These are phyloP conservation scores for Hippopotamyrus pictus DNA, from an alignment of 2,797 vertebrate genomes.

Conservation along the genomic window DNA sequence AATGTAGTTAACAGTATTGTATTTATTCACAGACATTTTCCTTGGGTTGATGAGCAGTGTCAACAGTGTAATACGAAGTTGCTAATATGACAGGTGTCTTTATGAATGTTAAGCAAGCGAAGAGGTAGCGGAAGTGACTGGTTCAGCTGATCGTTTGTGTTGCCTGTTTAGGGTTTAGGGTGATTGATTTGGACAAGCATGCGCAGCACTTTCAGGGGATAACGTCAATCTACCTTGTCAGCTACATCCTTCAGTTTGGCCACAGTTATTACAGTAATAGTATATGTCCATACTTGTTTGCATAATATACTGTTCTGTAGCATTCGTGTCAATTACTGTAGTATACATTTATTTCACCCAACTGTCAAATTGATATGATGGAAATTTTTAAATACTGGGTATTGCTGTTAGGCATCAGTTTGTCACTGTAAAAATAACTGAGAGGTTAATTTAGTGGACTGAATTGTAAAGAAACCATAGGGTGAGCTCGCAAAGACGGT, in stretches of 20 bases:
- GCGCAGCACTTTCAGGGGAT: slow-evolving; percentile 35
- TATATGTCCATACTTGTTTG: slow-evolving; percentile 37
- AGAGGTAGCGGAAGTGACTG: background rate
- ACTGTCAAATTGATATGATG: background rate
- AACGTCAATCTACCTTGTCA: slow-evolving; percentile 38
- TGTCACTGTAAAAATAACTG: background rate
- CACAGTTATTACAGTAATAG: slow-evolving; percentile 35
- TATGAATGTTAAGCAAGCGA: slow-evolving; percentile 36
- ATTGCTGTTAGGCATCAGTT: background rate
- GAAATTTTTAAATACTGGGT: background rate
- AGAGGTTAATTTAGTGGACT: background rate
- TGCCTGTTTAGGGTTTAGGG: slow-evolving; percentile 42
- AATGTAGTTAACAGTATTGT: slow-evolving; percentile 29
- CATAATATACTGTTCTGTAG: slow-evolving; percentile 33
- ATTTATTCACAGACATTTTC: slow-evolving; percentile 28
- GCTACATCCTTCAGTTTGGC: slow-evolving; percentile 5
- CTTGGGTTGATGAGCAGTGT: slow-evolving; percentile 34
- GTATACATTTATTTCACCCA: background rate
- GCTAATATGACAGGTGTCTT: slow-evolving; percentile 30
- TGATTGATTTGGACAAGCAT: slow-evolving; percentile 45
- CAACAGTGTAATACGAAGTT: slow-evolving; percentile 15
- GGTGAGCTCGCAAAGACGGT: background rate
- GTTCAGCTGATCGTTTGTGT: slow-evolving; percentile 20
- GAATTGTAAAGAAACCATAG: background rate
- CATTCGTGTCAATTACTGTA: background rate